A percentile compares a stretch with the other conserved stretches of the same genome.
Evolutionary conservation across 2,113 vertebrate genomes (phyloP).

Genomic region (Petromus typicus): DNA sequence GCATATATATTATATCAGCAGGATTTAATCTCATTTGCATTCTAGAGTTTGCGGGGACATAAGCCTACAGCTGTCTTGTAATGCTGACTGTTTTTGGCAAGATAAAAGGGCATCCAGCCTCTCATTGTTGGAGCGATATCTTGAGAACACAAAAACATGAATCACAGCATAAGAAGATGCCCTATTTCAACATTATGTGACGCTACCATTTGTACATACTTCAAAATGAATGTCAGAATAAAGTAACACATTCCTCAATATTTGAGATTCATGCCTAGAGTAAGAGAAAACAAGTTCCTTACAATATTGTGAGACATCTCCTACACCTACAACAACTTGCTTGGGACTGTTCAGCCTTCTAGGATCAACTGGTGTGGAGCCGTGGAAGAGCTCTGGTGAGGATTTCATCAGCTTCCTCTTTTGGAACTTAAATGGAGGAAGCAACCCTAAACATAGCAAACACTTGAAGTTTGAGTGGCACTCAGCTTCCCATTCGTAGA

Average conservation of each 20-base stretch:
- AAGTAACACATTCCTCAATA: background rate
- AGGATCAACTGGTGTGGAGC: background rate
- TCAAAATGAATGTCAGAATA: background rate
- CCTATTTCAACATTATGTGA: background rate
- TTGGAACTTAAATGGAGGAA: background rate
- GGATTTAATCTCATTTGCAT: constrained; percentile 8
- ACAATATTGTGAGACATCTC: background rate
- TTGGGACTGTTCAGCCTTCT: background rate
- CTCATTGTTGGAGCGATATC: background rate
- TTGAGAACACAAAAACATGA: background rate
- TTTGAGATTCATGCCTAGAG: background rate
- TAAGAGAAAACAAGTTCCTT: background rate
- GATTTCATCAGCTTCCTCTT: background rate
- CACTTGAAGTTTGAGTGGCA: background rate
- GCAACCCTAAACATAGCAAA: background rate
- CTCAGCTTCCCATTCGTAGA: background rate
- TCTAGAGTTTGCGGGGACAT: background rate
- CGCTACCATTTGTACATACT: background rate
- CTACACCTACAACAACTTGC: background rate
- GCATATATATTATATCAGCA: background rate
- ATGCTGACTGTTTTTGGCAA: background rate
- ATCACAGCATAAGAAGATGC: background rate
- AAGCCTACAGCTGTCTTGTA: background rate
- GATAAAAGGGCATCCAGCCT: background rate
- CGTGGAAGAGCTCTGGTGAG: rapidly evolving